Percentiles rank a stretch among this genome's conserved stretches.
phyloP scores from a whole-genome alignment of 2,113 vertebrate genomes.

The Amblyornis subalaris region DNA sequence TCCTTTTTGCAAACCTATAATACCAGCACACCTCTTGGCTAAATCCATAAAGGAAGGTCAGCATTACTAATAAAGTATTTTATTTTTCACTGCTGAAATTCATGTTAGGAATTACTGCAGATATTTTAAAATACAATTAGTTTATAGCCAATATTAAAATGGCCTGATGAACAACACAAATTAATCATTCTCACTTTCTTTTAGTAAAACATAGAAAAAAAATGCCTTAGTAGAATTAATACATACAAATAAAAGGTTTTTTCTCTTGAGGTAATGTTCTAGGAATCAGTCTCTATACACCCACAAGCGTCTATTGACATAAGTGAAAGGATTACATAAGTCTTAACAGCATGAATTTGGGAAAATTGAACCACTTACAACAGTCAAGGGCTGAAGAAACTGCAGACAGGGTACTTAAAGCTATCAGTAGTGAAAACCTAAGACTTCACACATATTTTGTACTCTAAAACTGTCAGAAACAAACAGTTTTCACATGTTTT shows the following conservation, averaged over 20 bases:
- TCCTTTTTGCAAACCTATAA: background rate
- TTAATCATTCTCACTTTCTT: background rate
- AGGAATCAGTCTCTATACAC: slow-evolving; percentile 1
- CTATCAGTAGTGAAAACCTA: background rate
- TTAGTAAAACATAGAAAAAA: background rate
- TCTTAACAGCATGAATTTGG: background rate
- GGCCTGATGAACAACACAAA: background rate
- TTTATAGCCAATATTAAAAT: background rate
- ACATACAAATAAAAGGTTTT: background rate
- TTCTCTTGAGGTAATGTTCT: background rate
- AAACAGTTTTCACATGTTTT: background rate
- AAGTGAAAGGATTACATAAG: background rate
- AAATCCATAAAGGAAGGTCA: background rate
- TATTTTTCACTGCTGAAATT: background rate
- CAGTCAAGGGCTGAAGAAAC: background rate
- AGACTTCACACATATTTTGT: background rate
- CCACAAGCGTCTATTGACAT: background rate
- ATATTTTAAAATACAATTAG: background rate
- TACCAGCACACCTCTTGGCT: background rate
- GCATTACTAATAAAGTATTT: background rate
- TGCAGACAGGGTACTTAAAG: background rate
- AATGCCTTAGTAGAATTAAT: background rate
- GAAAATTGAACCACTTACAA: background rate
- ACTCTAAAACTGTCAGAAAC: background rate
- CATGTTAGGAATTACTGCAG: background rate